Evolutionary conservation across 2,797 vertebrate genomes (phyloP).

Genomic region (Ispidina picta): DNA sequence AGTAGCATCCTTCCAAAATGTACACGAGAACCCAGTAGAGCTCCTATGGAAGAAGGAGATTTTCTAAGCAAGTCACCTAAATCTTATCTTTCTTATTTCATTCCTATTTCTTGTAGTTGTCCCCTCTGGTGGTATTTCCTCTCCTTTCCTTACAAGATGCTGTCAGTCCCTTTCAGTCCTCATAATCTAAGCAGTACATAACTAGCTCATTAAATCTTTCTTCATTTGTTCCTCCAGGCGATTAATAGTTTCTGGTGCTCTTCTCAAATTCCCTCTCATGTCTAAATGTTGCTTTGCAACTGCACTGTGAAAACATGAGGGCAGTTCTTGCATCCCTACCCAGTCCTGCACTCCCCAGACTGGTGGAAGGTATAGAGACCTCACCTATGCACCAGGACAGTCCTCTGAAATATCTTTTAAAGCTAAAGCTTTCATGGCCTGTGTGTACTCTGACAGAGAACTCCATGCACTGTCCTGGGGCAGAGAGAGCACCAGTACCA

Average conservation of each 20-base stretch:
- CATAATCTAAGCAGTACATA: background rate
- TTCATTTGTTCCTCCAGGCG: background rate
- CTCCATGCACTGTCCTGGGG: background rate
- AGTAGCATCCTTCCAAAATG: background rate
- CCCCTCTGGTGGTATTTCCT: background rate
- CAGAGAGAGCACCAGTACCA: background rate
- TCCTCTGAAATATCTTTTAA: background rate
- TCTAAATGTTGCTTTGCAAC: background rate
- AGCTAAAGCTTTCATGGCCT: background rate
- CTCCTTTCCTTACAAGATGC: background rate
- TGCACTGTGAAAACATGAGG: background rate
- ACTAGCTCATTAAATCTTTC: background rate
- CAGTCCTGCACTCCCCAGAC: background rate
- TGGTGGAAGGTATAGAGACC: background rate
- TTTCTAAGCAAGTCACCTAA: background rate
- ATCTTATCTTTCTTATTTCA: background rate
- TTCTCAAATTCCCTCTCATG: background rate
- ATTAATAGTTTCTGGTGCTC: background rate
- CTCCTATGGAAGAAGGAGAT: background rate
- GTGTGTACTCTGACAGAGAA: background rate
- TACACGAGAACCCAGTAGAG: background rate
- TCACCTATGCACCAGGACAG: background rate
- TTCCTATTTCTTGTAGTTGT: background rate
- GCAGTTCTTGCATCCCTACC: background rate
- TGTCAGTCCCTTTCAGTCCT: background rate